Evolutionary conservation across 2,113 vertebrate genomes (phyloP), one percentile per base, ranked within the genome.

Genomic region (Hemicordylus capensis): DNA sequence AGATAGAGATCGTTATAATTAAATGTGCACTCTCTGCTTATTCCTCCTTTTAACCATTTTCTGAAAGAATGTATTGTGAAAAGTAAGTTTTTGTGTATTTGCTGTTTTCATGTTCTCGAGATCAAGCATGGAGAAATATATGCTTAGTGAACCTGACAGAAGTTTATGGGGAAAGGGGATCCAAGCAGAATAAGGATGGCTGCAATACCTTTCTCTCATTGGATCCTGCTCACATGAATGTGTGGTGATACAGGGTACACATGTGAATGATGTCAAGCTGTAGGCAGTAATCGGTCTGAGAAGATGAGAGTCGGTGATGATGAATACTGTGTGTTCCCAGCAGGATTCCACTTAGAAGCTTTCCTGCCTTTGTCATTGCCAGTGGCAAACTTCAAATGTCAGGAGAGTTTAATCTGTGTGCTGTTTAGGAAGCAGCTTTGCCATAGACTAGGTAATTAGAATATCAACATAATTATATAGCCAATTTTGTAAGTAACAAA

Each of bases 391-490:
- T 61, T 82, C 34, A 69, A 26, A 31, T 56, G 39, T 42, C 10
- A 3, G 24, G 64, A 77, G 44, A 51, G 54, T 48, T 77, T 77
- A 82, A 77, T 82, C 48, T 28, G 26, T 39, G 24, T 69, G 34
- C 42, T 87, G 73, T 87, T 82, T 70, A 59, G 85, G 44, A 69
- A 39, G 31, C 51, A 48, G 31, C 31, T 69, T 81, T 69, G 63
- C 80, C 66, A 24, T 80, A 73, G 22, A 39, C 76, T 86, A 22
- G 67, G 20, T 59, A 82, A 77, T 87, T 87, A 77, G 6, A n/a
- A 61, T 59, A 77, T 76, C 80, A 73, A 75, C 85, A 81, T 87
- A 82, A 83, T 87, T 87, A 70, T 82, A 69, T 59, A 48, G 24
- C 61, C 26, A 7, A 4, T 82, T 82, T 82, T 69, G 63, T 82